Base-by-base conservation (phyloP, 2,888 invertebrate genomes). In the Campaea margaritaria region DNA sequence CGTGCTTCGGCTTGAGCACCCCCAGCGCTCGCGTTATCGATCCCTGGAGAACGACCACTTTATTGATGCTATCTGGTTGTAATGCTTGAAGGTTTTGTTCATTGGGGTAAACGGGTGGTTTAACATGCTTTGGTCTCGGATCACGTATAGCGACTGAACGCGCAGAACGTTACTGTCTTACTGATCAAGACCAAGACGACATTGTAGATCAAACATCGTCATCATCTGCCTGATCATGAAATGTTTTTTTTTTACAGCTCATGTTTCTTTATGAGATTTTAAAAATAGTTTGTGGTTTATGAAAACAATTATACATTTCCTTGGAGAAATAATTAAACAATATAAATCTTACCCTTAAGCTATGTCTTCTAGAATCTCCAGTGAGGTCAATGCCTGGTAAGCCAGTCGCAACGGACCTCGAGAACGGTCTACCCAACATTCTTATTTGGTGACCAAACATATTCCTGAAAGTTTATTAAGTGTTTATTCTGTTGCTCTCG, bases 21-120 rank as follows among this genome's bases (percentile, higher is more conserved):
- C 96, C 96, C 39, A 96, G 86, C 3, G 96, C 96, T 62, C 96
- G 93, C 61, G 95, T 95, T 82, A 96, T 91, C 47, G 96, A 96
- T 64, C 96, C 96, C 96, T 96, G 39, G 39, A 39, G 2, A 36
- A 31, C 31, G 31, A 31, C 4, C 31, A 31, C 31, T 27, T 43
- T 43, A 42, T 42, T 16, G 15, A 42, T 42, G 42, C 21, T 42
- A 42, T 42, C 16, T 42, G 21, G 21, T 21, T 36, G 21, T 34
- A 45, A 13, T 28, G 13, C 1, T 36, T 12, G 36, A 36, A 36
- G 36, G 36, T 10, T 21, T n/a, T 38, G 36, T 39, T 14, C 14
- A 39, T 14, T 39, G 14, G 13, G 14, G n/a, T 38, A 2, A 13
- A 38, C 13, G 38, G 38, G 13, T 3, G 36, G 1, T 39, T 39